Conservation (phyloP, 2,888 invertebrate species). For the Diploptera punctata region DNA sequence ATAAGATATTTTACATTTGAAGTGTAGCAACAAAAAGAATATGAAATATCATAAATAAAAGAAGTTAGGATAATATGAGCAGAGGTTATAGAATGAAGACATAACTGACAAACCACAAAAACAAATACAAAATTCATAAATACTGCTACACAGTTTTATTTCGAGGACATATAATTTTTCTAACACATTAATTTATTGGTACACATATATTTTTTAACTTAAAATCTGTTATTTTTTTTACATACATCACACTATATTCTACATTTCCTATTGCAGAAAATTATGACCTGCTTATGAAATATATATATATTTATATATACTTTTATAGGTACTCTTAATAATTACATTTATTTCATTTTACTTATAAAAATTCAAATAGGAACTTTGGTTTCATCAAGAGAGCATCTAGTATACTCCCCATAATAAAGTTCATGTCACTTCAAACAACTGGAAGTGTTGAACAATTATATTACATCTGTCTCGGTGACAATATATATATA, state of each 20-base stretch:
- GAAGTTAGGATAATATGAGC: too few relatives aligned
- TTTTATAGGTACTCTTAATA: conserved; percentile 38
- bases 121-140: background rate
- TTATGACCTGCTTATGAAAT: conserved; percentile 41
- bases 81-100: too few relatives aligned
- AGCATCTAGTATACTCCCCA: conserved; percentile 42
- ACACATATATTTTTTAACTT: conserved; percentile 34
- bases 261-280: conserved; percentile 31
- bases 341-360: conserved; percentile 47
- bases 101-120: too few relatives aligned
- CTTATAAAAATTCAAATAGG: conserved; percentile 61
- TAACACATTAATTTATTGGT: conserved; percentile 32
- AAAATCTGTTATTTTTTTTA: conserved; percentile 29
- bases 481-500: background rate
- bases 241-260: conserved; percentile 33
- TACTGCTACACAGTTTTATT: conserved; percentile 28
- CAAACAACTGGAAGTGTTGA: background rate
- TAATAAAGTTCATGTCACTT: conserved; percentile 16
- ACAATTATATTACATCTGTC: background rate
- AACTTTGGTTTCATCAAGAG: conserved; percentile 67
- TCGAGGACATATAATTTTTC: conserved; percentile 35
- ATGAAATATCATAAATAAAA: too few relatives aligned
- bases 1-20: too few relatives aligned
- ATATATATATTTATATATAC: conserved; percentile 42
- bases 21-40: too few relatives aligned